phyloP scores from a whole-genome alignment of 2,797 vertebrate species.

The Acestrorhynchus altus region DNA sequence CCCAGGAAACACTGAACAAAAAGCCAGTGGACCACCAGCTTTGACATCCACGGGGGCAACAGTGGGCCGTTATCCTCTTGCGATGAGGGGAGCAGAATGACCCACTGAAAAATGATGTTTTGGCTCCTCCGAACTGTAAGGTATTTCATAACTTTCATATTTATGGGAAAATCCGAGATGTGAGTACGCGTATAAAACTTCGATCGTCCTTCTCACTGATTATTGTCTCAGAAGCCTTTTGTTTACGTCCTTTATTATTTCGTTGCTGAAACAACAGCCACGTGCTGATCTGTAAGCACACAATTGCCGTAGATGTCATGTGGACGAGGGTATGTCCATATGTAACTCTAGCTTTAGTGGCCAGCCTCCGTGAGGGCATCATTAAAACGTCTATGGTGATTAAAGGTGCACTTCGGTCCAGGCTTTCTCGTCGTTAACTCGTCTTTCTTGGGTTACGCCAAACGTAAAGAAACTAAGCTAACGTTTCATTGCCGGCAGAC shows the following conservation, averaged over 20 bases:
- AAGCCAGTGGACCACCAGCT: no score
- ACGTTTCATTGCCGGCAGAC: constrained; percentile 32
- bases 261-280: constrained; percentile 7
- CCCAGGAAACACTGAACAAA: no score
- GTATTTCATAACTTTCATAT: no score
- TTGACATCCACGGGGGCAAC: no score
- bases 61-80: no score
- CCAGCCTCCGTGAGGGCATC: constrained; percentile 42
- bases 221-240: neutral
- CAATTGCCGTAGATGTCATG: constrained; percentile 46
- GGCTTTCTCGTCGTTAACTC: constrained; percentile 58
- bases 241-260: neutral
- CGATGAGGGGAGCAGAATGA: no score
- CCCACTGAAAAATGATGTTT: no score
- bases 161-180: no score
- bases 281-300: constrained; percentile 6
- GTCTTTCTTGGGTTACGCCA: constrained; percentile 55
- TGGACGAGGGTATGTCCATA: constrained; percentile 34
- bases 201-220: neutral
- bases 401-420: constrained; percentile 52
- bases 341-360: constrained; percentile 46
- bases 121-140: no score
- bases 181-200: no score
- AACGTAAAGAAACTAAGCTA: constrained; percentile 45
- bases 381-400: constrained; percentile 58